Conservation (phyloP, 2,113 vertebrate species). For the Coryphaenoides rupestris region DNA sequence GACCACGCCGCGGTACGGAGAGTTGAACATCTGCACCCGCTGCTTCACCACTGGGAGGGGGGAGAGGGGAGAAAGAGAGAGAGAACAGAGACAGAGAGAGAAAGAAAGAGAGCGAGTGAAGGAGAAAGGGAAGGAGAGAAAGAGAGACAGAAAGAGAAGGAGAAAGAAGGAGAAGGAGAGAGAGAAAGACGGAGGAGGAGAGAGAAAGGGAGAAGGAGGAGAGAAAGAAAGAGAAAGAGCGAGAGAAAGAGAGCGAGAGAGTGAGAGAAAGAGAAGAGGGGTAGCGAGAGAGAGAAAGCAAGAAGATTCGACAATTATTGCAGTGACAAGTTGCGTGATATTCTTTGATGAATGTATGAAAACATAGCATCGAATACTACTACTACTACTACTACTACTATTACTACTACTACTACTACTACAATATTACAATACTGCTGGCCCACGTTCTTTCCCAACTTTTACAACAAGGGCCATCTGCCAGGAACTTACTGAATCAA, state of each 20-base stretch:
- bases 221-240: background rate
- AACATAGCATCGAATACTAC: too few relatives aligned
- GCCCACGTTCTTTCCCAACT: too few relatives aligned
- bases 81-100: background rate
- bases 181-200: background rate
- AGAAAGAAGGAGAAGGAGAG: background rate
- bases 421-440: too few relatives aligned
- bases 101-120: constrained; percentile 9
- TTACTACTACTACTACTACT: too few relatives aligned
- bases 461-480: too few relatives aligned
- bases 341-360: too few relatives aligned
- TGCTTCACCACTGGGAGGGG: constrained; percentile 89
- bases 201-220: background rate
- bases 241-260: background rate
- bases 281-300: background rate
- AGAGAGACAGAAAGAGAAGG: too few relatives aligned
- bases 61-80: background rate
- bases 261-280: background rate
- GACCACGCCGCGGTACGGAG: constrained; percentile 88
- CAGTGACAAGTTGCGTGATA: too few relatives aligned
- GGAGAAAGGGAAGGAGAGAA: background rate
- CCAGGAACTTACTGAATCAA: too few relatives aligned
- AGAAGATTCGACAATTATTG: too few relatives aligned
- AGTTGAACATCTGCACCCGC: constrained; percentile 99
- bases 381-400: too few relatives aligned